A percentile compares a stretch with the other conserved stretches of the same genome.
These are phyloP conservation scores for Cydia pomonella DNA, from an alignment of 1,140 invertebrate species.

Conservation along the genomic window DNA sequence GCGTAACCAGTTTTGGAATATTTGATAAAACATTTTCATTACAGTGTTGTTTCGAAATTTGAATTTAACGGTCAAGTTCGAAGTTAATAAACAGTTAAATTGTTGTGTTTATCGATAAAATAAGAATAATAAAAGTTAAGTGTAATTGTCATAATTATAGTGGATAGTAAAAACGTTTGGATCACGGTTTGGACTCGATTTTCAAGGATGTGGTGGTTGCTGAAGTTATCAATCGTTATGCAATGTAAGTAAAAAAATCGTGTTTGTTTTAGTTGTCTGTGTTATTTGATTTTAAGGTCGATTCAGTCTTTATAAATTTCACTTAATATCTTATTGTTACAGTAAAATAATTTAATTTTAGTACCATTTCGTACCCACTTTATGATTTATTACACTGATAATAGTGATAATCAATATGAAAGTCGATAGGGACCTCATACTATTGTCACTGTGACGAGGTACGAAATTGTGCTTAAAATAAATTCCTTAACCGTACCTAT, in stretches of 20 bases:
- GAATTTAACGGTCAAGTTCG: constrained; percentile 34
- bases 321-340: neutral
- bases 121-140: no score
- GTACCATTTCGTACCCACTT: no score
- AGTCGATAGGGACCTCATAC: no score
- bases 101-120: constrained; percentile 18
- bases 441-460: no score
- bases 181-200: constrained; percentile 35
- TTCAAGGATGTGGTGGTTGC: constrained; percentile 62
- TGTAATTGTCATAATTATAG: neutral
- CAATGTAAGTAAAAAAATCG: constrained; percentile 54
- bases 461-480: no score
- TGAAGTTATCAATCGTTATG: constrained; percentile 54
- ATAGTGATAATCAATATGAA: no score
- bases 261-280: constrained; percentile 23
- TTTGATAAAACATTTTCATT: neutral
- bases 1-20: neutral
- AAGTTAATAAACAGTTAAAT: neutral
- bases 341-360: no score
- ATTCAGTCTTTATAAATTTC: constrained; percentile 16
- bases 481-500: no score
- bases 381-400: no score
- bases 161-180: constrained; percentile 10
- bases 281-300: constrained; percentile 34
- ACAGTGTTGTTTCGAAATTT: constrained; percentile 38